Base-by-base conservation (phyloP, 30 jellyfish, hydroid and myxozoan genomes). In the Aurelia aurita region DNA sequence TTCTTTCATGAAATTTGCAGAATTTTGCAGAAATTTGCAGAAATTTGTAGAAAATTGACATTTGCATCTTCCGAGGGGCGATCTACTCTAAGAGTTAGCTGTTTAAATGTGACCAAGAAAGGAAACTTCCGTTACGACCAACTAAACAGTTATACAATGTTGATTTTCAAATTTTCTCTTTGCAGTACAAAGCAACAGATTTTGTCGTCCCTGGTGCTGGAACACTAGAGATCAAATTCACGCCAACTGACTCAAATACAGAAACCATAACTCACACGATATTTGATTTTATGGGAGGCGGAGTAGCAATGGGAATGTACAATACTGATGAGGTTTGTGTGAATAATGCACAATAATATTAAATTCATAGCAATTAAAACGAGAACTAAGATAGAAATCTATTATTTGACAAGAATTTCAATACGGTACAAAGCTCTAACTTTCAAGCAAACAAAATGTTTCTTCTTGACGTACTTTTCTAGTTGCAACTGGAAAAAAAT, bases 291-390 rank as follows among this genome's bases (percentile, higher is more conserved):
- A 44, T 70, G 74, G 97, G 95, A 18, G 96, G 94, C 53, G 98
- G 98, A 29, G 98, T 92, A n/a, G 98, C 98, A 71, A 92, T 92
- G 98, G 98, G 97, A 27, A 92, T 92, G 98, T 92, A 86, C 94
- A 92, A 92, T 58, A 87, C 97, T 16, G 98, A 92, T 69, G 90
- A 80, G 92, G 98, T 92, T 14, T 6, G 7, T 39, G 9, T 39
- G 16, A 39, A 8, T 39, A 8, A 39, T 39, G 9, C 15, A 39
- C 51, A 6, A 6, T 39, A 14, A 9, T 39, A n/a, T n/a, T n/a
- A n/a, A n/a, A n/a, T n/a, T n/a, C n/a, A n/a, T n/a, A n/a, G n/a
- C n/a, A n/a, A n/a, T n/a, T n/a, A n/a, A n/a, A n/a, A n/a, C n/a
- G n/a, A n/a, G n/a, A n/a, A n/a, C n/a, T n/a, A n/a, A n/a, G n/a